Evolutionary conservation across 2,113 vertebrate genomes (phyloP).

Genomic region (Amazona guildingii): DNA sequence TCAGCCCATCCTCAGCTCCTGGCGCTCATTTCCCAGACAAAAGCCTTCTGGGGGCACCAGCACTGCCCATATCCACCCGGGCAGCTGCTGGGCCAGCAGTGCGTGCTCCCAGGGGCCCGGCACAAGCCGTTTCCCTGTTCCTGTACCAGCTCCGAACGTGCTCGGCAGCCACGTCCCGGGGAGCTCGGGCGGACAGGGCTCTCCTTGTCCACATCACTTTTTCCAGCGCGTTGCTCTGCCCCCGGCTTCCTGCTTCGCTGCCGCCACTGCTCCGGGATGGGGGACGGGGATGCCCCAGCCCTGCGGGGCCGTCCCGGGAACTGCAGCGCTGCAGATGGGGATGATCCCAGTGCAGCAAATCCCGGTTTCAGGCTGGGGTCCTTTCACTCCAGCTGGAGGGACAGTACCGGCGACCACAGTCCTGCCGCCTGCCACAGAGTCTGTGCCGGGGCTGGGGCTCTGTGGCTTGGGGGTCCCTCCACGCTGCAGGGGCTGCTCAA

Average conservation of each 20-base stretch:
- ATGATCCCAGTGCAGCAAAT: neutral
- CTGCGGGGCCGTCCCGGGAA: fast-evolving
- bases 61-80: neutral
- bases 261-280: neutral
- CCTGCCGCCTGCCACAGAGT: neutral
- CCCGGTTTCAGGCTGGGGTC: neutral
- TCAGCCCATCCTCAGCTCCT: neutral
- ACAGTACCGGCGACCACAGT: fast-evolving
- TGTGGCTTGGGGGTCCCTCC: neutral
- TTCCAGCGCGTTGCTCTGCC: neutral
- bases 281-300: neutral
- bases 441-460: neutral
- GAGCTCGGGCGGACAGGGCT: slow-evolving; percentile 35
- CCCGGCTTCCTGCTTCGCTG: neutral
- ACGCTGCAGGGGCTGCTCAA: neutral
- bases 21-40: neutral
- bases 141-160: neutral
- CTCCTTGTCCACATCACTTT: slow-evolving; percentile 48
- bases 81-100: fast-evolving
- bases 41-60: neutral
- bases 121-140: neutral
- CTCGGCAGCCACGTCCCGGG: neutral
- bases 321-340: neutral
- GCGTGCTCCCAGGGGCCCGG: neutral
- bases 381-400: neutral